phyloP scores from a whole-genome alignment of 2,888 invertebrate genomes.

The Frankliniella fusca region DNA sequence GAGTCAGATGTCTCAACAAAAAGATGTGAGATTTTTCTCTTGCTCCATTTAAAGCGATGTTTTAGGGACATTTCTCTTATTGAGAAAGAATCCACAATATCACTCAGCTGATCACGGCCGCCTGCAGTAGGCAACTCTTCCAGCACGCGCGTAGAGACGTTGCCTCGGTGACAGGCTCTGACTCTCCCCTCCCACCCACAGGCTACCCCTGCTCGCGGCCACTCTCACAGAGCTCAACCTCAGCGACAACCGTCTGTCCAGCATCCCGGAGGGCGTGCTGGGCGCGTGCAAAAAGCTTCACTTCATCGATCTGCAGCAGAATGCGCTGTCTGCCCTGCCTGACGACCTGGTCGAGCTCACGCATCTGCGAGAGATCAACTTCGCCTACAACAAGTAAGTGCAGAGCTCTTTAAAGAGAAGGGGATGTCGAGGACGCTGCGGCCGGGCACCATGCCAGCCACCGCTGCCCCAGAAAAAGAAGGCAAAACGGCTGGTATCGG shows the following conservation, averaged over 20 bases:
- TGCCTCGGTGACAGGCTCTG: background rate
- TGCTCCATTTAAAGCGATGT: no score
- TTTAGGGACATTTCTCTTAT: no score
- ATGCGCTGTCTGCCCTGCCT: constrained; percentile 47
- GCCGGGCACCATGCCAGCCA: background rate
- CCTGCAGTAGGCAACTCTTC: no score
- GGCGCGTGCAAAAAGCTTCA: constrained; percentile 46
- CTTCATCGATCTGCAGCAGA: constrained; percentile 48
- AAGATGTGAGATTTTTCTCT: no score
- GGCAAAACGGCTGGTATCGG: background rate
- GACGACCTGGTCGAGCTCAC: constrained; percentile 51
- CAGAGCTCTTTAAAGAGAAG: no score
- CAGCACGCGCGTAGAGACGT: no score
- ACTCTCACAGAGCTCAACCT: constrained; percentile 48
- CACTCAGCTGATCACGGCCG: no score
- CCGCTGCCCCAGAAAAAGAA: background rate
- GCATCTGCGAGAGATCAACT: constrained; percentile 69
- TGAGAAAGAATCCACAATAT: no score
- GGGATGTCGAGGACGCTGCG: no score
- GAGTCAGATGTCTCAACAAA: no score
- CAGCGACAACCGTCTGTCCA: constrained; percentile 47
- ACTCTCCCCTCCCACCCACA: constrained; percentile 36
- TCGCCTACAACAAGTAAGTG: constrained; percentile 74
- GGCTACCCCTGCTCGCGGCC: constrained; percentile 44
- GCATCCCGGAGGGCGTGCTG: constrained; percentile 44